Conservation (phyloP, 2,888 invertebrate species). For the Apotomis capreana region DNA sequence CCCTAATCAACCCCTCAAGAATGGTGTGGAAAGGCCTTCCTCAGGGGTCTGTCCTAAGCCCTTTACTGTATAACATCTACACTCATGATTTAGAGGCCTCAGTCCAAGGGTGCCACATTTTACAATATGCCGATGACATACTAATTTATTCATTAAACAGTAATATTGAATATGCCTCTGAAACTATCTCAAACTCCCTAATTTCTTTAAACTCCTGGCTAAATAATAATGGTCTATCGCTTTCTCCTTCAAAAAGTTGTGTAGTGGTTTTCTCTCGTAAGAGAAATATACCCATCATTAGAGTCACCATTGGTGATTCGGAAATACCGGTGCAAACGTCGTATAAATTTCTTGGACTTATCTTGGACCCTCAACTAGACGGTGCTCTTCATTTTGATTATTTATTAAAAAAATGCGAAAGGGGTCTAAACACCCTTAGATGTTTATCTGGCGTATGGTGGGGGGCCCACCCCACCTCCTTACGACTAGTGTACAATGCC, state of each 20-base stretch:
- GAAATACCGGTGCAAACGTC: background rate
- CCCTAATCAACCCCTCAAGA: too few species aligned
- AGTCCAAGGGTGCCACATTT: background rate
- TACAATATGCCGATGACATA: too few species aligned
- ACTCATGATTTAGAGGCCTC: too few species aligned
- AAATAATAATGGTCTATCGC: background rate
- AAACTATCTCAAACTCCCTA: background rate
- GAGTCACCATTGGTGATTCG: background rate
- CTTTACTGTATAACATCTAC: too few species aligned
- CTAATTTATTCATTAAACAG: too few species aligned
- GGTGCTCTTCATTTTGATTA: too few species aligned
- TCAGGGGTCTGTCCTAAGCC: too few species aligned
- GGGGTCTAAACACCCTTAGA: background rate
- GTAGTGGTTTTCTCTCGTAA: background rate
- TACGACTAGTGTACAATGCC: slow-evolving; percentile 2
- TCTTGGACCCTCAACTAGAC: too few species aligned
- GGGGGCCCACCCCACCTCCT: slow-evolving; percentile 11
- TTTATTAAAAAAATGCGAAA: too few species aligned
- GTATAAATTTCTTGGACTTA: slow-evolving; percentile 1
- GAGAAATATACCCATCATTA: background rate
- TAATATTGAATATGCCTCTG: too few species aligned
- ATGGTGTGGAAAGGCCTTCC: too few species aligned
- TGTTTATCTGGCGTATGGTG: slow-evolving; percentile 12
- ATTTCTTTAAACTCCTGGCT: slow-evolving; percentile 1
- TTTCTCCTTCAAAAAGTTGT: background rate